Base-by-base conservation (phyloP, 2,797 vertebrate genomes). In the Sylvilagus floridanus region DNA sequence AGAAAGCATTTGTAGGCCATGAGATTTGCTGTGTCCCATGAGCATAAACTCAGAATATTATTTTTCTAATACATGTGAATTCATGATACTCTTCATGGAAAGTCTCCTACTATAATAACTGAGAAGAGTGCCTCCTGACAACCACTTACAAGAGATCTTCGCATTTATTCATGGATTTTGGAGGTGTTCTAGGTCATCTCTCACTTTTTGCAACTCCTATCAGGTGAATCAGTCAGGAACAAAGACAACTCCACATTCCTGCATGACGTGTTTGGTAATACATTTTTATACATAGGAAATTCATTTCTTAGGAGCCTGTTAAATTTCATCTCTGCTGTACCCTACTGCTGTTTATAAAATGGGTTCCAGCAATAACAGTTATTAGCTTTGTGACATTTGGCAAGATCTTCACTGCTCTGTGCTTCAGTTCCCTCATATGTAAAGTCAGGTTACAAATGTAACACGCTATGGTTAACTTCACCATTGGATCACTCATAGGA, bases 381-480 rank as follows among this genome's bases (percentile, higher is more conserved):
- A 87, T 21, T 37, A 52, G 73, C 76, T 94, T 86, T 85, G 52
- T 76, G 35, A 88, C 26, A 52, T 60, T 66, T 77, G 54, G 63
- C 78, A 66, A 81, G 32, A 32, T 73, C 28, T 88, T 88, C 71
- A 71, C 26, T 71, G 76, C 35, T 91, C 28, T 93, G 35, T 90
- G 22, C 26, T 79, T 78, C 5, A n/a, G 1, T 32, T 65, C 77
- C 30, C 54, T 87, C 37, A 79, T 47, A 77, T 52, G 16, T 88
- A 47, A 91, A 88, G 7, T 84, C 9, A 57, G 3, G 14, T 30
- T 54, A 86, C 42, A 47, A 47, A 47, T 47, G 42, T 47, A 47
- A 47, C 42, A 47, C 8, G 42, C 42, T 47, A 47, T 47, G 42
- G 42, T 47, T 47, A 47, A 47, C 42, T 8, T 47, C 42, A 89